These are phyloP conservation scores for human DNA, from an alignment of 2,113 vertebrate species.

Conservation along the genomic window DNA sequence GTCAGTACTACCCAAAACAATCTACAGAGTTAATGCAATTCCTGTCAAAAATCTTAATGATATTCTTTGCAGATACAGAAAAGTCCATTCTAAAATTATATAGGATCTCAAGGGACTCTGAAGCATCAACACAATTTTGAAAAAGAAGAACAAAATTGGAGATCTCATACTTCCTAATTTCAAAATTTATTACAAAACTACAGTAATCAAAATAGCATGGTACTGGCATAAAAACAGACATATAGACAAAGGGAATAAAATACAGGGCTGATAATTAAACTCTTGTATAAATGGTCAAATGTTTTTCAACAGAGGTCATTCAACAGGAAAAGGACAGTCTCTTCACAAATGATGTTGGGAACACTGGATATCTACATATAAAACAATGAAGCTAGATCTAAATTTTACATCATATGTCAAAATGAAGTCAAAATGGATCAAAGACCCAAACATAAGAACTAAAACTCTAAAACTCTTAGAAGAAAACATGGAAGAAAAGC, in stretches of 20 bases:
- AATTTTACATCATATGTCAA: not conserved
- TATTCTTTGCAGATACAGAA: slow-evolving; percentile 3
- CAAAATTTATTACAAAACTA: not conserved
- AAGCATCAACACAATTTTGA: not conserved
- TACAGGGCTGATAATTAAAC: not conserved
- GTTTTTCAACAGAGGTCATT: not conserved
- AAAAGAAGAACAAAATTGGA: slow-evolving; percentile 23
- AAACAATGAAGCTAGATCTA: not conserved
- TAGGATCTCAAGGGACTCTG: not conserved
- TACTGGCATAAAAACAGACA: not conserved
- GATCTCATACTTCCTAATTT: not conserved
- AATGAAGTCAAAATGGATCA: not conserved
- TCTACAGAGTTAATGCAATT: not conserved
- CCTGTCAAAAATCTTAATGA: not conserved
- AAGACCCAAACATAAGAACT: not conserved
- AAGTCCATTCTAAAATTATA: not conserved
- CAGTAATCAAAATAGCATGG: not conserved
- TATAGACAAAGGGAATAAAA: not conserved
- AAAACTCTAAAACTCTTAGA: not conserved
- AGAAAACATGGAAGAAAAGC: not conserved
- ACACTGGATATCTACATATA: not conserved
- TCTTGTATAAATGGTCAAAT: not conserved
- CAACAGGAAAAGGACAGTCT: not conserved
- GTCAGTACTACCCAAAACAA: not conserved
- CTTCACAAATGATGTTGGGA: not conserved